Base-by-base conservation (phyloP, 2,113 vertebrate genomes). In the Haplochromis vanheusdeni region DNA sequence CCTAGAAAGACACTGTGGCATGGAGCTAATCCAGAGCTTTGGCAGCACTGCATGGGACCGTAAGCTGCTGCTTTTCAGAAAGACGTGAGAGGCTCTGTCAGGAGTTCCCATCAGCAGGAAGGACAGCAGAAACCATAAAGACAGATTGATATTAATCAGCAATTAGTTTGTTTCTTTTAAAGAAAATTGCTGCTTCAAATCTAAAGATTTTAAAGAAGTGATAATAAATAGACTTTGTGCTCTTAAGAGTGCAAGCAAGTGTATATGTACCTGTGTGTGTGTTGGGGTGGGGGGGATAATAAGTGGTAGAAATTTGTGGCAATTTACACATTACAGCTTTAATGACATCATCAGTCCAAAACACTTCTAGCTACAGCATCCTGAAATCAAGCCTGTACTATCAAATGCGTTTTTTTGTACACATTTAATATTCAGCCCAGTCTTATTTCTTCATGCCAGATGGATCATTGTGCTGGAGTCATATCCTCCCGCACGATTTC, bases 1-100 rank as follows among this genome's bases (percentile, higher is more conserved):
- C 86, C 84, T 99, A 65, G 97, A 96, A 4, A 85, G 83, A 79
- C 94, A 96, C 52, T 97, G 97, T 2, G 90, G 93, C 80, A 98
- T 98, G 97, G 96, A 97, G 87, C 95, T 98, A 9, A 85, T 97
- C 12, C 94, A 90, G 79, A 97, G 96, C 84, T 99, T 98, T 7
- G 98, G 98, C 5, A 97, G 93, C 88, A 99, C 98, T 2, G 80
- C 91, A 2, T 99, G 98, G 98, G 97, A 97, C 89, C 95, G 98
- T 2, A 97, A 96, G 13, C 95, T 99, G 68, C 89, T 98, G 87
- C 97, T 99, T 13, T 99, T 99, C 86, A 97, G 89, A 80, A 92
- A 40, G 68, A 92, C 33, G 21, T 82, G 31, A 93, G 6, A 13
- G 33, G 55, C 12, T 13, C 11, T 17, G 3, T 40, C 9, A 28